Conservation (phyloP, 2,797 vertebrate species). For the Anguilla marmorata region DNA sequence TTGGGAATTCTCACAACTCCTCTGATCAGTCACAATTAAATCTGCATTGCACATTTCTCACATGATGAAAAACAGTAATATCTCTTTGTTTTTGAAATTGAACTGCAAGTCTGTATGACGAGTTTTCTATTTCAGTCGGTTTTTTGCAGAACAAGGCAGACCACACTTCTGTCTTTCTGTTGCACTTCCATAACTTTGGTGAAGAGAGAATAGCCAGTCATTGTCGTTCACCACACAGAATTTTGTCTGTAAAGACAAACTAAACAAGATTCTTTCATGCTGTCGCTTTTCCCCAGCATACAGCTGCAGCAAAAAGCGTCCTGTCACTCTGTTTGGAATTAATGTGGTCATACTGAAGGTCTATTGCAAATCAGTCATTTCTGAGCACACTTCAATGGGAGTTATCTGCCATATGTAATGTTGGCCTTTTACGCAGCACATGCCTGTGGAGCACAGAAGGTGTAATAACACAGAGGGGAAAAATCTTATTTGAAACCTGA, state of each 20-base stretch:
- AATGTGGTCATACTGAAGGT: background rate
- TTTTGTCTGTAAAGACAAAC: background rate
- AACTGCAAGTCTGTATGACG: background rate
- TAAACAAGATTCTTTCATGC: background rate
- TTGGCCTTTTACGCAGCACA: background rate
- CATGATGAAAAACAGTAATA: background rate
- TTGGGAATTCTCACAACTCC: background rate
- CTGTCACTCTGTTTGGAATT: background rate
- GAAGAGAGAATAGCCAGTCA: background rate
- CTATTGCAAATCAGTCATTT: background rate
- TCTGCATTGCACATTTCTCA: background rate
- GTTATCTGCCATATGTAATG: background rate
- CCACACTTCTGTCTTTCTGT: conserved; percentile 23
- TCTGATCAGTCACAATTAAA: background rate
- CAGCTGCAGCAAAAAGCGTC: background rate
- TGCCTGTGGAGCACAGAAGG: background rate
- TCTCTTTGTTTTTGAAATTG: background rate
- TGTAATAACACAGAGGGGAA: background rate
- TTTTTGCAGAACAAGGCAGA: conserved; percentile 19
- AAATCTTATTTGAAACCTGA: background rate
- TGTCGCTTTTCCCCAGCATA: no score
- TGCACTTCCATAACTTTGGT: conserved; percentile 5
- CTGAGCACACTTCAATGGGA: background rate
- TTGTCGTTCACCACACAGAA: background rate
- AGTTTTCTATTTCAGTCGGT: background rate